Base-by-base conservation (phyloP, 2,797 vertebrate genomes). In the Champsocephalus gunnari region DNA sequence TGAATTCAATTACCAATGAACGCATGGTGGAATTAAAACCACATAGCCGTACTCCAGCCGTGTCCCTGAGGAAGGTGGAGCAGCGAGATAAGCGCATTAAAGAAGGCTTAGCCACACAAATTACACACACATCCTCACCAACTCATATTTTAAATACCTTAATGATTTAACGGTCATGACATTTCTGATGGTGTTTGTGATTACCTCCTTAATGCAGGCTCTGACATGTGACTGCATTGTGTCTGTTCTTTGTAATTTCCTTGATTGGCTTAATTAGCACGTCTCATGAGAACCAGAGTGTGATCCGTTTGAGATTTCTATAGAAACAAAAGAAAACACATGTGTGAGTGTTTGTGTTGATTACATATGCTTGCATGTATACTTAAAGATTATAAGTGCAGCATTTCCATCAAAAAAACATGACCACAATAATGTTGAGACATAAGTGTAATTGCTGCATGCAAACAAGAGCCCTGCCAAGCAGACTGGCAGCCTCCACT, bases 1-100 rank as follows among this genome's bases (percentile, higher is more conserved):
- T 90, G 75, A 88, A 91, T 91, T 90, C 56, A 91, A 91, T 90
- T 91, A 90, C 69, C 70, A 71, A 56, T 34, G 54, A 89, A 81
- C 43, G 71, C 77, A 28, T 68, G 76, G 82, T 70, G 75, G 74
- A 88, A 90, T 85, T 88, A 90, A 91, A 90, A 77, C 21, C 77
- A 77, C 76, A 77, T 72, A 70, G 49, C 34, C 60, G 72, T 51
- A 70, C 80, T 53, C 62, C 57, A 71, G 68, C 56, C 9, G 2
- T 9, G 50, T 77, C 75, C 66, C 83, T 0, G 41, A 76, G 79
- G 84, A 75, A 75, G 56, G 51, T 24, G 38, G 54, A 61, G 56
- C 16, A 43, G 57, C 7, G 19, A 77, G 71, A 71, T 74, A 54
- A 81, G n/a, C 0, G 38, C 68, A 66, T 68, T 79, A 71, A 73